phyloP scores from a whole-genome alignment of 1,140 invertebrate genomes.

The Homarus americanus region DNA sequence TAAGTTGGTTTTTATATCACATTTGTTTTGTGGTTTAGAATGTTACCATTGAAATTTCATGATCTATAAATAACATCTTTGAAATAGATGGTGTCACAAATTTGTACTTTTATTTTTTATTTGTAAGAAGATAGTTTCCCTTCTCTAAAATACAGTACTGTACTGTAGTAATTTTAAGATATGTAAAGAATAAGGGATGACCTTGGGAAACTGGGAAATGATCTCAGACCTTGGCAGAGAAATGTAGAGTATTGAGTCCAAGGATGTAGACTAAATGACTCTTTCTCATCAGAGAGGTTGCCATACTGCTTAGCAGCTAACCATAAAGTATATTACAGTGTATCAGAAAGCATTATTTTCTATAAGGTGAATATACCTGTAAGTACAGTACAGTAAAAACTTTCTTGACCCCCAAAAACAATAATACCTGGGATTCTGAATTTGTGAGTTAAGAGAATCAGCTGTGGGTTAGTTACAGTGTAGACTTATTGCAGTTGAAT shows the following conservation, averaged over 20 bases:
- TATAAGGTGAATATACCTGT: background rate
- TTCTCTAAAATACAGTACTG: background rate
- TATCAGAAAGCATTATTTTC: background rate
- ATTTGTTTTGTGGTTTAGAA: too few relatives aligned
- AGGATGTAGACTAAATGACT: too few relatives aligned
- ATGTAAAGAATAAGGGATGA: background rate
- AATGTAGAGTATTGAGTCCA: background rate
- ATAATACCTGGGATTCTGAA: too few relatives aligned
- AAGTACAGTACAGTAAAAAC: background rate
- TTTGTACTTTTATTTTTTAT: background rate
- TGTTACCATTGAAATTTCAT: too few relatives aligned
- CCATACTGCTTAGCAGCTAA: background rate
- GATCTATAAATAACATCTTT: too few relatives aligned
- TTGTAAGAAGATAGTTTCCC: background rate
- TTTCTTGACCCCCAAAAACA: background rate
- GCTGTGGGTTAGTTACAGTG: too few relatives aligned
- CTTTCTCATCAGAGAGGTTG: background rate
- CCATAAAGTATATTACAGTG: background rate
- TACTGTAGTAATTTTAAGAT: background rate
- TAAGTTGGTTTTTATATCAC: too few relatives aligned
- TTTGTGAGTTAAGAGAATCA: too few relatives aligned
- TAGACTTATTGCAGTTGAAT: too few relatives aligned
- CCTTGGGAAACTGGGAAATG: background rate
- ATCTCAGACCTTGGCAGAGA: background rate
- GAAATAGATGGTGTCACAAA: background rate